Conservation (phyloP, 2,113 vertebrate genomes). For the Apteryx mantelli region DNA sequence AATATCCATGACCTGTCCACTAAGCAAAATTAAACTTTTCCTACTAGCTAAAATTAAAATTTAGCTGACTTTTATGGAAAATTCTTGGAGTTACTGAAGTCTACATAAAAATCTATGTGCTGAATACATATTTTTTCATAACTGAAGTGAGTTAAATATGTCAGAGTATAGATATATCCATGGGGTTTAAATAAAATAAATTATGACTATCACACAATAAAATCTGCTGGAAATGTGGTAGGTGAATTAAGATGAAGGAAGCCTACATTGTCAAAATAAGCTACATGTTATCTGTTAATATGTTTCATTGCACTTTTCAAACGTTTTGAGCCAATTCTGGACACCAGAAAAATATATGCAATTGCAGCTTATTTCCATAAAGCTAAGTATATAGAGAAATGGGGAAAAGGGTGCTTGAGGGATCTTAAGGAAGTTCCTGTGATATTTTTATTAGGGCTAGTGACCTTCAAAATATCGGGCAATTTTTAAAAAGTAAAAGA, state of each 20-base stretch:
- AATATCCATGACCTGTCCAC: background rate
- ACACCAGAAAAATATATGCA: background rate
- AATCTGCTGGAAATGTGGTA: background rate
- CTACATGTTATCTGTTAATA: background rate
- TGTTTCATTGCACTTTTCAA: background rate
- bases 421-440: background rate
- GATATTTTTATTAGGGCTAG: background rate
- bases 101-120: background rate
- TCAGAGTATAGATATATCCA: background rate
- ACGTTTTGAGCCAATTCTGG: background rate
- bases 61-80: background rate
- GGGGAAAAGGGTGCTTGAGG: background rate
- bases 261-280: background rate
- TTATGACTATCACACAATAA: background rate
- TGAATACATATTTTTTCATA: background rate
- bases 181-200: background rate
- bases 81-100: background rate
- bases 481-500: background rate
- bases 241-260: background rate
- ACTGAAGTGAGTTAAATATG: background rate
- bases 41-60: background rate
- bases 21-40: background rate
- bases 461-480: background rate
- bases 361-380: background rate
- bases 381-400: background rate